Evolutionary conservation across 2,888 invertebrate genomes (phyloP), one percentile per base, ranked within the genome.

Genomic region (Augiades crinisus): DNA sequence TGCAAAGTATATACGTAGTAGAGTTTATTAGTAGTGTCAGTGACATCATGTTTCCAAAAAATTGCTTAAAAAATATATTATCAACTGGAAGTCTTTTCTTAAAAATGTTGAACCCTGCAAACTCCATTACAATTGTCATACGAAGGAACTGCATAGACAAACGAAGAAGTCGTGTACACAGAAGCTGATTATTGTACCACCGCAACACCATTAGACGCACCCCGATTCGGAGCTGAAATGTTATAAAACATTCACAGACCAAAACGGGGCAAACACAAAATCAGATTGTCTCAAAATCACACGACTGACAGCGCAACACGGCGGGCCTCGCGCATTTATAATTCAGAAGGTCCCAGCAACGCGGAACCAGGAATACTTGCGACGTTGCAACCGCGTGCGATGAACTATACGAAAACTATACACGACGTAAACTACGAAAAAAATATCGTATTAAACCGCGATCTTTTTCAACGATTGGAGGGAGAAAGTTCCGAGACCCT

Each of bases 241-340:
- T 79, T 70, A 86, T 89, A 83, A 89, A 89, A 84, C 70, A 89
- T 89, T 88, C 88, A 88, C 64, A 64, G 69, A 64, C 78, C 74
- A 81, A 78, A 88, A 82, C 81, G 85, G 78, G 80, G 82, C 79
- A 71, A 71, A 78, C 75, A 78, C 83, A 75, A 85, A 85, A 88
- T 89, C 89, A 87, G 84, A 87, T 89, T 87, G 88, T 87, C 89
- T 86, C 82, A 80, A 84, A 85, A 88, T 87, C 87, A 86, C 87
- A 83, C 83, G 78, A 82, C 73, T 78, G 82, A 79, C 81, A 73
- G 74, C 67, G 72, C 75, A 70, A 72, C 77, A 75, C 65, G 76
- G 69, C 75, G 64, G 70, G 65, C 60, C 68, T 72, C 69, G 68
- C 76, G 72, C 79, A 89, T 89, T 70, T 86, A 88, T 88, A 85